Evolutionary conservation across 2,888 invertebrate species (phyloP).

Genomic region (Ichneumon xanthorius): DNA sequence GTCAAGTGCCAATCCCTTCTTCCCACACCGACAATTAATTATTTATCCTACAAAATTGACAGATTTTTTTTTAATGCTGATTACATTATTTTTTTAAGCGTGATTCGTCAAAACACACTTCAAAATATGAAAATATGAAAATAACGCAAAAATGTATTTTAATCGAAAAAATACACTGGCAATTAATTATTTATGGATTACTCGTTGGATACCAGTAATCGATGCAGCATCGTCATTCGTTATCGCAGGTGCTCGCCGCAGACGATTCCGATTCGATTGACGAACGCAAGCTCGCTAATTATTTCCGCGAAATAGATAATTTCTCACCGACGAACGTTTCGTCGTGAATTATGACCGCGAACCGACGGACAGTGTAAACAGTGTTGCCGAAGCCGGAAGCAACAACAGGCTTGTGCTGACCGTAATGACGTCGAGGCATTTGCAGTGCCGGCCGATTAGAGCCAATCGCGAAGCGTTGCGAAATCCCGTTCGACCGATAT

Average conservation of each 20-base stretch:
- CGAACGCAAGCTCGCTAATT: background rate
- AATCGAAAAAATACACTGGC: background rate
- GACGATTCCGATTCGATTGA: too few species aligned
- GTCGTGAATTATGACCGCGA: slow-evolving; percentile 10
- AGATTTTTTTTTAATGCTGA: background rate
- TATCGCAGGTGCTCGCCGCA: too few species aligned
- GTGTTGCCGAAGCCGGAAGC: background rate
- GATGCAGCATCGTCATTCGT: too few species aligned
- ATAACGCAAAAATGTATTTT: background rate
- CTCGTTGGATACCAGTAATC: too few species aligned
- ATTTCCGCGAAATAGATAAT: slow-evolving; percentile 53
- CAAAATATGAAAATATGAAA: too few species aligned
- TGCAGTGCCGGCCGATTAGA: slow-evolving; percentile 76
- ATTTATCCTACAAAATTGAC: background rate
- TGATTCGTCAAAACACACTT: too few species aligned
- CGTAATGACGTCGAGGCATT: slow-evolving; percentile 77
- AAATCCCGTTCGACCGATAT: slow-evolving; percentile 77
- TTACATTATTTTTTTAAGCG: too few species aligned
- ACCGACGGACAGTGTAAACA: background rate
- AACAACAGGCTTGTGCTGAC: slow-evolving; percentile 65
- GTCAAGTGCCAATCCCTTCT: background rate
- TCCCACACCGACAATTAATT: background rate
- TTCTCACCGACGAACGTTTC: slow-evolving; percentile 11
- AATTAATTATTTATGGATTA: too few species aligned
- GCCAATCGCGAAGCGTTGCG: slow-evolving; percentile 79